Conservation (phyloP, 2,888 invertebrate genomes). For the Nymphalis urticae region DNA sequence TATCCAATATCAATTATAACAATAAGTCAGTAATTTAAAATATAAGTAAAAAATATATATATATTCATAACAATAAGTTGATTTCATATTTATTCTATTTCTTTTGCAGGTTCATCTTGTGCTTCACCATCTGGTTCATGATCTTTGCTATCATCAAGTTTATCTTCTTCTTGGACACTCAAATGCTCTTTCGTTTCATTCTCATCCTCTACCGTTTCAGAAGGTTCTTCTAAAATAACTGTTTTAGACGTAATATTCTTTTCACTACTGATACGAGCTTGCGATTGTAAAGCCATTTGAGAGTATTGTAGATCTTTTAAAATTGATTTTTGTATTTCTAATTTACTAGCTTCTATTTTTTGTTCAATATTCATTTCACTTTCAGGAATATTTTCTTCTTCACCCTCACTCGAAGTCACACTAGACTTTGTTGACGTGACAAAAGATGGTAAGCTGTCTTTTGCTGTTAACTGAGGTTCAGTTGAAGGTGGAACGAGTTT, state of each 20-base stretch:
- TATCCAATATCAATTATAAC: too few species aligned
- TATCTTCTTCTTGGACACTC: constrained; percentile 27
- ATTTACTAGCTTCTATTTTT: constrained; percentile 59
- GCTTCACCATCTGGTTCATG: constrained; percentile 26
- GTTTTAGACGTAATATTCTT: constrained; percentile 44
- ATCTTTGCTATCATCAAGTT: constrained; percentile 23
- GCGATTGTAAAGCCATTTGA: constrained; percentile 50
- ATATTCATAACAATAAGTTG: background rate
- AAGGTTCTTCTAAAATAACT: constrained; percentile 40
- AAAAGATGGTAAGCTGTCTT: constrained; percentile 67
- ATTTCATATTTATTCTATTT: constrained; percentile 17
- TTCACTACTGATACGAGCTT: constrained; percentile 44
- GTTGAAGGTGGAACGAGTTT: constrained; percentile 54
- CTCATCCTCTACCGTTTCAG: constrained; percentile 48
- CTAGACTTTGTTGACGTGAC: constrained; percentile 61
- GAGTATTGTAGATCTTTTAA: constrained; percentile 67
- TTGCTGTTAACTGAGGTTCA: constrained; percentile 45
- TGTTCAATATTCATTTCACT: constrained; percentile 54
- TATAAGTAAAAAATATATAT: background rate
- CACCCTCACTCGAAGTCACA: constrained; percentile 40
- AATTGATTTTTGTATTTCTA: constrained; percentile 68
- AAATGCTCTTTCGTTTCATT: constrained; percentile 48
- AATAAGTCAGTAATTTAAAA: too few species aligned
- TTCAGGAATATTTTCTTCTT: constrained; percentile 47
- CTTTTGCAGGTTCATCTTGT: constrained; percentile 32